Percentiles rank a stretch among this genome's conserved stretches.
phyloP scores from a whole-genome alignment of 2,797 vertebrate genomes.

The Acrossocheilus fasciatus region DNA sequence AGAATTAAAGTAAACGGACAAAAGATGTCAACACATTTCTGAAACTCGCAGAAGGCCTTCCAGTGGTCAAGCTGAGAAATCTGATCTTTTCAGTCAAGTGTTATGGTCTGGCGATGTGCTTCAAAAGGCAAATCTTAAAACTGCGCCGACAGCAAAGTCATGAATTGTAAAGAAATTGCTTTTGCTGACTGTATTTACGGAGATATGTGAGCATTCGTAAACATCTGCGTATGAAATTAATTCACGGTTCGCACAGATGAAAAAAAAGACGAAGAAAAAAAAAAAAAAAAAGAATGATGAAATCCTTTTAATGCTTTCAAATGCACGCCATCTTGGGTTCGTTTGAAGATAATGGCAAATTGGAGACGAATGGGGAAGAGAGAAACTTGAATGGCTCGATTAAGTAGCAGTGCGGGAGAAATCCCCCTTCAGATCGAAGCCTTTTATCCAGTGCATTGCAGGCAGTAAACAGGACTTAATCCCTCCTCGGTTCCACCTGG shows the following conservation, averaged over 20 bases:
- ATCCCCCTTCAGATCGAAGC: slow-evolving; percentile 64
- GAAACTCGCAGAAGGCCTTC: slow-evolving; percentile 3
- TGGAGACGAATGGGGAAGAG: slow-evolving; percentile 56
- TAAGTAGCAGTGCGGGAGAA: slow-evolving; percentile 65
- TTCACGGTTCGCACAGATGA: slow-evolving; percentile 54
- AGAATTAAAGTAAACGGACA: not conserved
- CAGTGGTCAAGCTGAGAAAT: slow-evolving; percentile 49
- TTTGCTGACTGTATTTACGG: slow-evolving; percentile 61
- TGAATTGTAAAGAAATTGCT: slow-evolving; percentile 57
- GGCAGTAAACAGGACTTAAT: slow-evolving; percentile 67
- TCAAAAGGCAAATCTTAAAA: slow-evolving; percentile 57
- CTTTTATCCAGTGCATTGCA: slow-evolving; percentile 63
- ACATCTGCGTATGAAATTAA: slow-evolving; percentile 65
- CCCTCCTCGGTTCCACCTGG: slow-evolving; percentile 57
- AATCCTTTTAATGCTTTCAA: slow-evolving; percentile 70
- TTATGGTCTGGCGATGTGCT: slow-evolving; percentile 39
- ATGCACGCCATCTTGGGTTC: slow-evolving; percentile 65
- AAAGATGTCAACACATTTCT: not conserved
- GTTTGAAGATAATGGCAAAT: slow-evolving; percentile 74
- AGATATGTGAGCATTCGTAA: slow-evolving; percentile 63
- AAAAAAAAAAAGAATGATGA: slow-evolving; percentile 55
- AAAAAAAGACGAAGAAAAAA: slow-evolving; percentile 44
- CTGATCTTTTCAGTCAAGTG: slow-evolving; percentile 44
- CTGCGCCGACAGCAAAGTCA: slow-evolving; percentile 29
- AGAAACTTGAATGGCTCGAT: slow-evolving; percentile 68